Evolutionary conservation across 2,888 invertebrate species (phyloP), one percentile per base, ranked within the genome.

Genomic region (Agonopterix heracliana): DNA sequence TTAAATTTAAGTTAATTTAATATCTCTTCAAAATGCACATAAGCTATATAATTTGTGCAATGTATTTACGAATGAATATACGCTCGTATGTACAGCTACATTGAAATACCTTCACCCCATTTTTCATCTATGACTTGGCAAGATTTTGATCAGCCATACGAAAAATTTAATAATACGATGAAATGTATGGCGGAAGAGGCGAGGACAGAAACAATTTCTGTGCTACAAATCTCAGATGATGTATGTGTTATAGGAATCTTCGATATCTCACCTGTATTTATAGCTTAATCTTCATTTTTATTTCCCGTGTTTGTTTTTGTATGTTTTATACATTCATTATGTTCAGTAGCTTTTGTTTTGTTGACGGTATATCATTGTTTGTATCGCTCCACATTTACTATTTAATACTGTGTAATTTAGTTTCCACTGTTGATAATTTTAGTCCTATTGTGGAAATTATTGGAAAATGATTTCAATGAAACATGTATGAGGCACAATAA

Each of bases 211-310:
- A 73, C 72, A 73, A 74, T 77, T 71, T 68, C 63, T 59, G 65
- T 60, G 67, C 64, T 64, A 78, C 74, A 77, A 74, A 77, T 76
- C 74, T 70, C 66, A 54, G 64, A 70, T 66, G 69, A 71, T 64
- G 64, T 71, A 65, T 71, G 67, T 68, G 68, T 64, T 64, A 63
- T 64, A 71, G 62, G 63, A 63, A 66, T 70, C 65, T 68, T 64
- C 66, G 68, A 68, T 71, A 72, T 69, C 61, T 57, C 56, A 59
- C 61, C 53, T 59, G 59, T 71, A 66, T 73, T 72, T 68, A 66
- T 71, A 61, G 66, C 58, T 53, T 66, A 69, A 64, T 69, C 68
- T 63, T 62, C 60, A 64, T 59, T 59, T 68, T 64, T 60, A 54
- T 49, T 54, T 50, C 59, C 44, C 44, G 54, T 60, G 51, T 63